Evolutionary conservation across 2,113 vertebrate genomes (phyloP).

Genomic region (Sander vitreus): DNA sequence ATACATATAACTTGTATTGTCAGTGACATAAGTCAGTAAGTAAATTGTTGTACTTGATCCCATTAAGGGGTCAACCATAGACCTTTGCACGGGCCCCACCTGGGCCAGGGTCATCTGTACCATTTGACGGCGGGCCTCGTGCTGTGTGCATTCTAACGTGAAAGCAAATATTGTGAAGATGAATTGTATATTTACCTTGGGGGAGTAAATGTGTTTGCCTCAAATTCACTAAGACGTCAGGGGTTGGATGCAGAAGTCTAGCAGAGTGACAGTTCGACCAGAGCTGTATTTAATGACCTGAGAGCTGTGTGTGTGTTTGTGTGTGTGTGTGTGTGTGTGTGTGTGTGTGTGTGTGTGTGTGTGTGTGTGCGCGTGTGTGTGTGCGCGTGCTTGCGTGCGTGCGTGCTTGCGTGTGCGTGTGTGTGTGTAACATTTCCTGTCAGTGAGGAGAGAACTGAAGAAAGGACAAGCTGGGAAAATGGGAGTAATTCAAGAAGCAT

Average conservation of each 20-base stretch:
- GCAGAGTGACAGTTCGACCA: slow-evolving; percentile 44
- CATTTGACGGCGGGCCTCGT: background rate
- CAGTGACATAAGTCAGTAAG: background rate
- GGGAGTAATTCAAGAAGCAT: slow-evolving; percentile 47
- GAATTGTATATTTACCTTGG: slow-evolving; percentile 24
- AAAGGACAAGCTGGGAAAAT: slow-evolving; percentile 37
- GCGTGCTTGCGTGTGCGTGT: background rate
- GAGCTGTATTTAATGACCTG: slow-evolving; percentile 45
- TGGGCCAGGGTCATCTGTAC: background rate
- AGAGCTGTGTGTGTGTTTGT: slow-evolving; percentile 1
- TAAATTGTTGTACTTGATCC: background rate
- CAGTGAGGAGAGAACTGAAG: slow-evolving; percentile 22
- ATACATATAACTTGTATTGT: background rate
- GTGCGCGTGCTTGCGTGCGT: background rate
- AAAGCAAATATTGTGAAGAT: slow-evolving; percentile 30
- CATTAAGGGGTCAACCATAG: background rate
- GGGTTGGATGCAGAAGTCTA: slow-evolving; percentile 45
- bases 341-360: background rate
- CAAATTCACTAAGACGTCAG: slow-evolving; percentile 60
- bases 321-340: slow-evolving; percentile 2
- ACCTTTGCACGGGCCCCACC: background rate
- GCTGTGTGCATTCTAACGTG: slow-evolving; percentile 12
- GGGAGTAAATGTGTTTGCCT: slow-evolving; percentile 17
- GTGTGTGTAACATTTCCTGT: slow-evolving; percentile 17
- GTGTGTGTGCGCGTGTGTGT: background rate